Base-by-base conservation (phyloP, 1,140 invertebrate genomes). In the Drepana arcuata region DNA sequence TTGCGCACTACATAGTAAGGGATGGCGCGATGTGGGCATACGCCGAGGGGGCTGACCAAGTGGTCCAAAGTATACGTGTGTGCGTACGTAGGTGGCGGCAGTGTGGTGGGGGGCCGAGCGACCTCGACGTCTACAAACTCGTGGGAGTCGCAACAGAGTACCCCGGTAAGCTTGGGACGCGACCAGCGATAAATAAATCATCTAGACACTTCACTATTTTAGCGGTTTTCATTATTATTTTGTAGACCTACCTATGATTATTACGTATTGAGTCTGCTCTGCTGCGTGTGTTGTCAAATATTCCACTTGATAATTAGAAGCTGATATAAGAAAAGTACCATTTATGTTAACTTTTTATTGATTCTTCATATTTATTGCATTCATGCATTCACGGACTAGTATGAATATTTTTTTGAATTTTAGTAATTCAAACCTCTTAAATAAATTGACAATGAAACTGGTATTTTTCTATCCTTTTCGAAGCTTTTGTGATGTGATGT, bases 401-500 rank as follows among this genome's bases (percentile, higher is more conserved):
- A n/a, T n/a, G n/a, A n/a, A n/a, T n/a, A n/a, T n/a, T n/a, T n/a
- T n/a, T n/a, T n/a, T n/a, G n/a, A n/a, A n/a, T n/a, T n/a, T n/a
- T n/a, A n/a, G n/a, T n/a, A n/a, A n/a, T n/a, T n/a, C n/a, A n/a
- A n/a, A n/a, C n/a, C n/a, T n/a, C n/a, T n/a, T n/a, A 16, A 32
- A 16, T 26, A 4, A 26, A n/a, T 13, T n/a, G n/a, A n/a, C n/a
- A n/a, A n/a, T n/a, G n/a, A n/a, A n/a, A n/a, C n/a, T n/a, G n/a
- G n/a, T n/a, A n/a, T n/a, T n/a, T n/a, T n/a, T n/a, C n/a, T n/a
- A n/a, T n/a, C n/a, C n/a, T n/a, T n/a, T n/a, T n/a, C 18, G 42
- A 75, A 65, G 77, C 77, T 82, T 82, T 71, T 81, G 77, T 82
- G 74, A 82, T 82, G 77, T 82, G 72, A 74, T 73, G 62, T 77